phyloP scores from a whole-genome alignment of 2,113 vertebrate species.

The Caracal caracal region DNA sequence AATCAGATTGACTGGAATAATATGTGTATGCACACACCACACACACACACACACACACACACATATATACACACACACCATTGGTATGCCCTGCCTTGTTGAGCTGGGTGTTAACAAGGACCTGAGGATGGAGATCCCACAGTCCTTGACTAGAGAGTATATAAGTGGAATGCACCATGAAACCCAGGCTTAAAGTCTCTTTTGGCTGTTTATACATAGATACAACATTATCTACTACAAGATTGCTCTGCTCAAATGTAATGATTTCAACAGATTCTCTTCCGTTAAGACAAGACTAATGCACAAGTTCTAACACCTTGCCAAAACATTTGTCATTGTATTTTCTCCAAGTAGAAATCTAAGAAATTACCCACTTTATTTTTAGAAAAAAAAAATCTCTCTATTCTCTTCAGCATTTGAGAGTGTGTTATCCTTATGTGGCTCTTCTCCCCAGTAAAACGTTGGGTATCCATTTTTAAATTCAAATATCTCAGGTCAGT shows the following conservation, averaged over 20 bases:
- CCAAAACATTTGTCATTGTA: background rate
- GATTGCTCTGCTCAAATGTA: background rate
- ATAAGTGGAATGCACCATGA: background rate
- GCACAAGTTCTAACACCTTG: conserved; percentile 1
- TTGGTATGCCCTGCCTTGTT: background rate
- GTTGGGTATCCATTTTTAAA: background rate
- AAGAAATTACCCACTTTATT: conserved; percentile 32
- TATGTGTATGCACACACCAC: too few species aligned
- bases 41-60: too few species aligned
- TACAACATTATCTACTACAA: background rate
- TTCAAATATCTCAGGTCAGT: background rate
- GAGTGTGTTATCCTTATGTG: background rate
- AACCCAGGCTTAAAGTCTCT: background rate
- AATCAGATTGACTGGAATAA: background rate
- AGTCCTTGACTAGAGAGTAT: background rate
- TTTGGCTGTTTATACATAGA: background rate
- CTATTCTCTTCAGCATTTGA: background rate
- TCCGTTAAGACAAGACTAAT: conserved; percentile 35
- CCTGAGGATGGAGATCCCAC: background rate
- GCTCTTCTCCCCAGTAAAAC: background rate
- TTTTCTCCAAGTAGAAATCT: conserved; percentile 40
- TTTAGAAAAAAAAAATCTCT: background rate
- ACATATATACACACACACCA: too few species aligned
- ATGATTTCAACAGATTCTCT: background rate
- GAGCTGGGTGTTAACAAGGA: background rate